Evolutionary conservation across 2,888 invertebrate genomes (phyloP), one percentile per base, ranked within the genome.

Genomic region (Plagodis dolabraria): DNA sequence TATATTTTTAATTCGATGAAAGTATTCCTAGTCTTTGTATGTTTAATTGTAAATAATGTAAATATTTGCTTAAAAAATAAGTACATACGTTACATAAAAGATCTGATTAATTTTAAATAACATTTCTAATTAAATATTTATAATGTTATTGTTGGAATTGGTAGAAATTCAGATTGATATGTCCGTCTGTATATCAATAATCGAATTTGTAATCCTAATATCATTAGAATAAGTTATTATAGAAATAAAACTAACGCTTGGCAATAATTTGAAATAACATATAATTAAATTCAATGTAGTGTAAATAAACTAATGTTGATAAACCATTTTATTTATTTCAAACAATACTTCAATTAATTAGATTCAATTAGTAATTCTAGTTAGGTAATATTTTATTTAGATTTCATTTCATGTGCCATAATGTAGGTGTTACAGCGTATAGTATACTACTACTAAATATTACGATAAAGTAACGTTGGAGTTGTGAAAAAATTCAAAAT

Each of bases 121-220:
- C 76, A 78, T 84, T 80, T 82, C 79, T 81, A 77, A 82, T 79
- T 75, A 79, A 82, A 40, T 43, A 44, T 53, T 46, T 77, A 77
- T 77, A 76, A 77, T 82, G 81, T 84, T 85, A 82, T 81, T 82
- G 83, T 83, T 83, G 87, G 89, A 89, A 89, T 90, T 90, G 84
- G 82, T 82, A 76, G 73, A 79, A 40, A 76, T 85, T 85, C 86
- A 85, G 83, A 85, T 88, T 85, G 85, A 82, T 88, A 86, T 90
- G 77, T 87, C 88, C 87, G 83, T 89, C 85, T 87, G 77, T 82
- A 86, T 91, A 90, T 92, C 89, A 86, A 86, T 89, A 83, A 83
- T 87, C 88, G 90, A 92, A 92, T 91, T 90, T 92, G 84, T 86
- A 87, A 86, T 77, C 83, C 74, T 80, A 79, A 87, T 92, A 92